Evolutionary conservation across 2,113 vertebrate species (phyloP).

Genomic region (Toxotes jaculatrix): DNA sequence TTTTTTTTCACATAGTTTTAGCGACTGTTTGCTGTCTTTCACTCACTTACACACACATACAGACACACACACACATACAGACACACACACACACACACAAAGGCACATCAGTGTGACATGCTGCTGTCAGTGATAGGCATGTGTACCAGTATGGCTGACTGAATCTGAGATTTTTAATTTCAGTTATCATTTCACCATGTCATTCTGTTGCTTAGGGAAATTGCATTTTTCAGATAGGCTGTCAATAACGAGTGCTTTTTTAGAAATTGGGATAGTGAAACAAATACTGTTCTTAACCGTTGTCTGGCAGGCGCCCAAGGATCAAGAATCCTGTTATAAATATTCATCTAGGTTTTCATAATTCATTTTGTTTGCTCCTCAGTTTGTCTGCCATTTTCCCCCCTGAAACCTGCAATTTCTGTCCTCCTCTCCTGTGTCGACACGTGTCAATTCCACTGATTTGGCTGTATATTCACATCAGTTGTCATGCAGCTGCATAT

Average conservation of each 20-base stretch:
- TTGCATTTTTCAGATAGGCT: conserved; percentile 81
- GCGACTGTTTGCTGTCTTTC: conserved; percentile 37
- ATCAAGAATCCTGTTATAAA: conserved; percentile 76
- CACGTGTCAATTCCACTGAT: conserved; percentile 70
- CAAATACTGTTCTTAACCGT: conserved; percentile 76
- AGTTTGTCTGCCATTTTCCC: conserved; percentile 39
- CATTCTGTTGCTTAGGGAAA: conserved; percentile 81
- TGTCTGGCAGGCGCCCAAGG: conserved; percentile 72
- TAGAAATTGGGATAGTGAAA: conserved; percentile 68
- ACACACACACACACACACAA: conserved; percentile 51
- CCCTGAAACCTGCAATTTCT: conserved; percentile 46
- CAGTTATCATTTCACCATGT: conserved; percentile 82
- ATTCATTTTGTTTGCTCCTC: conserved; percentile 72
- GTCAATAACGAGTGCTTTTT: conserved; percentile 76
- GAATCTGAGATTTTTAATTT: conserved; percentile 83
- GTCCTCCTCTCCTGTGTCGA: conserved; percentile 47
- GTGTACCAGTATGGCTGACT: conserved; percentile 78
- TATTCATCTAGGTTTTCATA: conserved; percentile 76
- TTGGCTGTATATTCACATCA: conserved; percentile 39
- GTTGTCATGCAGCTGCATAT: conserved; percentile 24
- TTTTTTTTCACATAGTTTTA: conserved; percentile 28
- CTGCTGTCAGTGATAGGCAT: conserved; percentile 77
- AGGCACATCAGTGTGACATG: conserved; percentile 63
- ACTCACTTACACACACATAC: background rate
- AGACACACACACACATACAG: conserved; percentile 24